Evolutionary conservation across 2,797 vertebrate species (phyloP).

Genomic region (Salarias fasciatus): DNA sequence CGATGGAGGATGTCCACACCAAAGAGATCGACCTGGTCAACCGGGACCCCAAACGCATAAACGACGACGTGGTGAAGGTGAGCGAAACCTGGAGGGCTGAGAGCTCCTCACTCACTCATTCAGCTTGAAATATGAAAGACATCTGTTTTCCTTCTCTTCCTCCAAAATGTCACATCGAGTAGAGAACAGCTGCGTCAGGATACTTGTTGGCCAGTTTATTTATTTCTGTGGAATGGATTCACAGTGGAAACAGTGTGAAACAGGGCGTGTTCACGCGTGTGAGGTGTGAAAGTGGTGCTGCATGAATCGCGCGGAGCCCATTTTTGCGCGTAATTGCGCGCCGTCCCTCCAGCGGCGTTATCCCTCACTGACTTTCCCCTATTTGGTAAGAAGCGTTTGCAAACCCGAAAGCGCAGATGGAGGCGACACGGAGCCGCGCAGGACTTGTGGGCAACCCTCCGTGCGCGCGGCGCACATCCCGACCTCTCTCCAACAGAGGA

Average conservation of each 20-base stretch:
- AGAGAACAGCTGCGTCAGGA: too few species aligned
- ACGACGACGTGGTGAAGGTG: constrained; percentile 97
- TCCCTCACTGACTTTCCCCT: constrained; percentile 42
- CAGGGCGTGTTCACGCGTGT: too few species aligned
- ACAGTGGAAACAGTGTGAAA: too few species aligned
- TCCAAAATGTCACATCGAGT: too few species aligned
- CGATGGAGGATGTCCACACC: constrained; percentile 91
- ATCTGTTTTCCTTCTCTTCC: too few species aligned
- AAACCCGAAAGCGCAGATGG: not conserved
- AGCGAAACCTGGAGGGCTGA: constrained; percentile 50
- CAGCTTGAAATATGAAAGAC: too few species aligned
- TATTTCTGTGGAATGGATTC: too few species aligned
- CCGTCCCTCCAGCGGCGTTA: not conserved
- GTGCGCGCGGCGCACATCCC: constrained; percentile 20
- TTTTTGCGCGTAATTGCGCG: too few species aligned
- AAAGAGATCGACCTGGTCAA: constrained; percentile 98
- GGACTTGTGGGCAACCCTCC: constrained; percentile 1
- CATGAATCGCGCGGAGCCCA: constrained; percentile 8
- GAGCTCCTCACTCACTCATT: too few species aligned
- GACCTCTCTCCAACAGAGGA: constrained; percentile 48
- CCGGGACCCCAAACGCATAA: constrained; percentile 94
- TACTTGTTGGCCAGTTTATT: too few species aligned
- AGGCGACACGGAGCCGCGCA: not conserved
- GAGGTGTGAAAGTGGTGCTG: too few species aligned
- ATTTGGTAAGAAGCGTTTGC: constrained; percentile 40